These are phyloP conservation scores for Heliopora coerulea DNA, from an alignment of 92 coral and sea anemone genomes.

Conservation along the genomic window DNA sequence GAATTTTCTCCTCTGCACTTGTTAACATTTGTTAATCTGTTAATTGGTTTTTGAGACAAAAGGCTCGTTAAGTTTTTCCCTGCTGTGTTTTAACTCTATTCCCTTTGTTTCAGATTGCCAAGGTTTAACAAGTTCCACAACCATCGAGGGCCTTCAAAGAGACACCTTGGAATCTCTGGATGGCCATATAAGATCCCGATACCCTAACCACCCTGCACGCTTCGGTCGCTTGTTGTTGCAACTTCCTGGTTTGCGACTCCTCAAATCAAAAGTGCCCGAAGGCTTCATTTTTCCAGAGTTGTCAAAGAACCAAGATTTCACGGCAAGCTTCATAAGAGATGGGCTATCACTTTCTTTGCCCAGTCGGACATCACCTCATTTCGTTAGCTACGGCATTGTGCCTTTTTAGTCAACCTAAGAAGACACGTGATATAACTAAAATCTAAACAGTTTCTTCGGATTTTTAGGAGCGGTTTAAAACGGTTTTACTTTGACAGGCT, in stretches of 20 bases:
- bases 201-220: constrained; percentile 76
- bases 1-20: no score
- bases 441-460: no score
- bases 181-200: constrained; percentile 83
- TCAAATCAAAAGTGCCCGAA: constrained; percentile 74
- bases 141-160: constrained; percentile 80
- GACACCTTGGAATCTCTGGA: constrained; percentile 88
- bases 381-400: no score
- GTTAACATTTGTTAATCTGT: no score
- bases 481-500: no score
- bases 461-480: no score
- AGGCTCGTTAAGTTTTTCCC: no score
- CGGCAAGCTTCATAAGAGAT: constrained; percentile 7
- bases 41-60: no score
- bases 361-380: background rate
- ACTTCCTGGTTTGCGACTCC: constrained; percentile 80
- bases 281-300: constrained; percentile 62
- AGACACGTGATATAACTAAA: no score
- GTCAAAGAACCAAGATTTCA: constrained; percentile 1
- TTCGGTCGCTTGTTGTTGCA: constrained; percentile 89
- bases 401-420: no score
- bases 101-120: constrained; percentile 82
- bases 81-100: no score
- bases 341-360: background rate
- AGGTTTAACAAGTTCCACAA: constrained; percentile 67